Conservation (phyloP, 1,140 invertebrate genomes). For the Anastrepha obliqua region DNA sequence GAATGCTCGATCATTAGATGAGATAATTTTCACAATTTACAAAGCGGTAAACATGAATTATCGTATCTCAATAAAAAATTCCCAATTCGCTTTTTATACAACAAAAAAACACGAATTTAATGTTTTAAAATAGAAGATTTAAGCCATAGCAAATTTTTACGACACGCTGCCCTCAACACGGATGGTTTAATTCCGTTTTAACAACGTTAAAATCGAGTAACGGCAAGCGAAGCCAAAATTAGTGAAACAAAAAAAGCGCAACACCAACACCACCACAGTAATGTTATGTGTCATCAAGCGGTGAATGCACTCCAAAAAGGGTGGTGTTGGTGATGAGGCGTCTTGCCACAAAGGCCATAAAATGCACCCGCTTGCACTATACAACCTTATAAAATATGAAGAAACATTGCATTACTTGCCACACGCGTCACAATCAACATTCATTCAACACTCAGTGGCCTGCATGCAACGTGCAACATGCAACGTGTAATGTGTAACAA, state of each 20-base stretch:
- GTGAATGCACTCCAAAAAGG: conserved; percentile 29
- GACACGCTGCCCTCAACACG: too few species aligned
- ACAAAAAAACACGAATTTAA: too few species aligned
- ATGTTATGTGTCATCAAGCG: background rate
- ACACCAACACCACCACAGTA: background rate
- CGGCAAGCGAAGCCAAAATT: background rate
- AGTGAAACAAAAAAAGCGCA: background rate
- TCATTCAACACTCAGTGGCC: background rate
- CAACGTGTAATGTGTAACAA: background rate
- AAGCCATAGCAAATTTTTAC: too few species aligned
- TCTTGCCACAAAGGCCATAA: background rate
- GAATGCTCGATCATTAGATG: too few species aligned
- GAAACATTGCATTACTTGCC: background rate
- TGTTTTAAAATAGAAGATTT: too few species aligned
- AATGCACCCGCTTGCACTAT: background rate
- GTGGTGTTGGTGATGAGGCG: background rate
- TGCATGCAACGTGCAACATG: background rate
- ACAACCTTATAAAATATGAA: background rate
- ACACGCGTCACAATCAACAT: background rate
- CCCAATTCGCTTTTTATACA: background rate
- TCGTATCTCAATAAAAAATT: too few species aligned
- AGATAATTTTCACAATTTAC: too few species aligned
- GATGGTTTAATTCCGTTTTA: too few species aligned
- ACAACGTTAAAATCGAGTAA: too few species aligned
- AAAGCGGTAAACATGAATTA: too few species aligned